Base-by-base conservation (phyloP, 2,113 vertebrate genomes). In the Bambusicola thoracicus region DNA sequence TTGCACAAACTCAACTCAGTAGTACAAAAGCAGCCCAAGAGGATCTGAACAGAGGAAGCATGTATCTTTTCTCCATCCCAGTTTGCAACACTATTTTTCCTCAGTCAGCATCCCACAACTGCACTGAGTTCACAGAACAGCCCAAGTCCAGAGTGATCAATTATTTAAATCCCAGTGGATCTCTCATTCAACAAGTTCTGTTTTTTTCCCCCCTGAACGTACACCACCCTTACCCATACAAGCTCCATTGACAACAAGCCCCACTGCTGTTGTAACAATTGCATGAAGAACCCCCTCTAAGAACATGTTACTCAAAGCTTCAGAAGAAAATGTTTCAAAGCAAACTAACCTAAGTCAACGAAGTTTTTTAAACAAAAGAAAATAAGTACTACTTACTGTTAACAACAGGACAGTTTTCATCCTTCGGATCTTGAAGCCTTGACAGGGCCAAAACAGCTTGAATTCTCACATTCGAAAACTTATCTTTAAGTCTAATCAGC, bases 391-490 rank as follows among this genome's bases (percentile, higher is more conserved):
- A 97, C 97, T 86, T 96, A 99, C 99, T 98, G 44, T 97, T 98
- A 95, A 98, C 97, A 77, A 99, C 99, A 16, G 99, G 98, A 49
- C 99, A 99, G 44, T 99, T 97, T 2, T 97, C 96, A 84, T 99
- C 98, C 72, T 96, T 98, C 38, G 99, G 99, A 93, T 99, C 98
- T 85, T 99, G 99, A 74, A 99, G 98, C 75, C 99, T 98, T 3
- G 99, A 98, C 96, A 99, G 97, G n/a, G 99, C 99, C 95, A 99
- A 95, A 36, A 99, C 98, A 49, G 99, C 99, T 92, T 99, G 99
- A 92, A 99, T 98, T 90, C 99, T 98, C 85, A 99, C 99, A 87
- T 98, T 99, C 18, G 99, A 98, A 96, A 99, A 98, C 95, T 99
- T 99, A 97, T 99, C 99, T 43, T 98, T 98, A 94, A 99, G 95